A percentile compares a stretch with the other conserved stretches of the same genome.
These are phyloP conservation scores for Epinotia bilunana DNA, from an alignment of 2,888 invertebrate species.

Conservation along the genomic window DNA sequence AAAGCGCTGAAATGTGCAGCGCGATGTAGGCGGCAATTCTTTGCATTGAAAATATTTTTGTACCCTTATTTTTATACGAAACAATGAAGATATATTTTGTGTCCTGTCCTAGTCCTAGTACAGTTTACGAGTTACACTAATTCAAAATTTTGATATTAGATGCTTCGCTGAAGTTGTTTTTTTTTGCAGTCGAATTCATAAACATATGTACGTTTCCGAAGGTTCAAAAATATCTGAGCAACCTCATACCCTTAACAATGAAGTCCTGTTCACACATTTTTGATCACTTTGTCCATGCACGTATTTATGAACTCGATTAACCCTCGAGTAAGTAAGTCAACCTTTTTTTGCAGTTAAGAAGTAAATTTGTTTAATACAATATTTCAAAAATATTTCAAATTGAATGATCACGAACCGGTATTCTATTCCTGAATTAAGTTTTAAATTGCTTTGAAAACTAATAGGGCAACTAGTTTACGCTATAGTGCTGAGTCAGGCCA, in stretches of 20 bases:
- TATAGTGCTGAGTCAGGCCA: constrained; percentile 49
- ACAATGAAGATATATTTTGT: background rate
- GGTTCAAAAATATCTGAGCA: too few species aligned
- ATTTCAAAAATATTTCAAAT: too few species aligned
- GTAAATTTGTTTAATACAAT: too few species aligned
- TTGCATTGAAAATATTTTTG: constrained; percentile 36
- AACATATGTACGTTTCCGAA: too few species aligned
- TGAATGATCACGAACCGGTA: background rate
- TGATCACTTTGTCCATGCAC: too few species aligned
- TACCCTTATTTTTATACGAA: background rate
- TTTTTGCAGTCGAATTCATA: too few species aligned
- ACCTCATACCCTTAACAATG: too few species aligned
- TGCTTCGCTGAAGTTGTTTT: too few species aligned
- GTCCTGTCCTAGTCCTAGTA: background rate
- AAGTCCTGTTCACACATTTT: too few species aligned
- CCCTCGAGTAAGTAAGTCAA: too few species aligned
- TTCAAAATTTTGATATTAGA: background rate
- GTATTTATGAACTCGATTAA: too few species aligned
- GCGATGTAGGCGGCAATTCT: constrained; percentile 39
- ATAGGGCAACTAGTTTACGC: constrained; percentile 48
- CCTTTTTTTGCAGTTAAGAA: too few species aligned
- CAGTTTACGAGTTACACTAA: background rate
- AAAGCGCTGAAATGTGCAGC: constrained; percentile 50
- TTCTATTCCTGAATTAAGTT: background rate
- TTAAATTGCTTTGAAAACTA: constrained; percentile 49